Conservation (phyloP, 2,888 invertebrate species). For the Erynnis tages region DNA sequence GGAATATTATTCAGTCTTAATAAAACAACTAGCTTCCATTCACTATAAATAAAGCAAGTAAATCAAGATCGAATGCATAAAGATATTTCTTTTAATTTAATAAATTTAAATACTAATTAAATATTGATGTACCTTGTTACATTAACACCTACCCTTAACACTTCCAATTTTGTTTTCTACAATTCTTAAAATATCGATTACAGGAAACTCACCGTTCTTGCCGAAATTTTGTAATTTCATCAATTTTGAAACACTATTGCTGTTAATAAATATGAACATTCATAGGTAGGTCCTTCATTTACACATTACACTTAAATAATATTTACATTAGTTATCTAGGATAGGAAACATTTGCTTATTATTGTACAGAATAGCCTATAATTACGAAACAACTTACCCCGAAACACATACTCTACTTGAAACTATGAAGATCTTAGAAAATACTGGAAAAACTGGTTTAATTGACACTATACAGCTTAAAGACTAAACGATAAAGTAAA, state of each 20-base stretch:
- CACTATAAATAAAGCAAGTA: slow-evolving; percentile 45
- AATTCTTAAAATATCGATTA: slow-evolving; percentile 71
- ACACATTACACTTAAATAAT: slow-evolving; percentile 67
- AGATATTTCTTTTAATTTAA: slow-evolving; percentile 52
- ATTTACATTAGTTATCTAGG: slow-evolving; percentile 74
- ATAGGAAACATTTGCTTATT: slow-evolving; percentile 79
- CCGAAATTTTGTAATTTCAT: slow-evolving; percentile 47
- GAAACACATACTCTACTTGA: slow-evolving; percentile 64
- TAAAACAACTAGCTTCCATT: slow-evolving; percentile 63
- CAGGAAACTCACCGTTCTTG: slow-evolving; percentile 78
- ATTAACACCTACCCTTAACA: slow-evolving; percentile 71
- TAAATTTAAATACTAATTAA: slow-evolving; percentile 69
- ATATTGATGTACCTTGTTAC: slow-evolving; percentile 64
- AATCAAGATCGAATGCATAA: slow-evolving; percentile 46
- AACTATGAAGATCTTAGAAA: slow-evolving; percentile 75
- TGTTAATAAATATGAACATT: slow-evolving; percentile 75
- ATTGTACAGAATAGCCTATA: slow-evolving; percentile 71
- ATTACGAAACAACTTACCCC: slow-evolving; percentile 71
- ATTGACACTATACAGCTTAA: slow-evolving; percentile 80
- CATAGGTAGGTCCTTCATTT: slow-evolving; percentile 76
- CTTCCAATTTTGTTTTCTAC: slow-evolving; percentile 74
- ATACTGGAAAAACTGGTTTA: slow-evolving; percentile 75
- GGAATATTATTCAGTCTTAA: slow-evolving; percentile 79
- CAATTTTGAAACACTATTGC: slow-evolving; percentile 51
- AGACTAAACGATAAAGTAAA: slow-evolving; percentile 72